Evolutionary conservation across 2,888 invertebrate genomes (phyloP).

Genomic region (Rotaria socialis): DNA sequence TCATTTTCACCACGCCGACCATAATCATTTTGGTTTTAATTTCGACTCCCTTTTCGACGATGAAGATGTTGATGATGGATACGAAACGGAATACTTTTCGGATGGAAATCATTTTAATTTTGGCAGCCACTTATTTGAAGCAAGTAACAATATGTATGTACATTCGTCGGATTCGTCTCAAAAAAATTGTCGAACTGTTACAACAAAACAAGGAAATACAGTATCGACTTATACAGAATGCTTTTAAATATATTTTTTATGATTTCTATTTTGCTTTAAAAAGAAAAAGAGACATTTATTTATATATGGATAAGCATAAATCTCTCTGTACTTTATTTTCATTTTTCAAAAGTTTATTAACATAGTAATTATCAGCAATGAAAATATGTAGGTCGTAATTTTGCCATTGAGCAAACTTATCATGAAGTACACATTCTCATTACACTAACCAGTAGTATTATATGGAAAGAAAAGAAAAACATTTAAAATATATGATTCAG

Average conservation of each 20-base stretch:
- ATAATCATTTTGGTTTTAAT: slow-evolving; percentile 37
- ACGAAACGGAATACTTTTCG: neutral
- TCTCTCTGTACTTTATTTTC: neutral
- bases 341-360: neutral
- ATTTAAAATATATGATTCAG: too few species aligned
- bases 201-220: slow-evolving; percentile 43
- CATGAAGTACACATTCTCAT: too few species aligned
- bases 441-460: too few species aligned
- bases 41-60: slow-evolving; percentile 42
- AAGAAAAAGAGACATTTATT: neutral
- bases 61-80: neutral
- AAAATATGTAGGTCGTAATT: too few species aligned
- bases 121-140: neutral
- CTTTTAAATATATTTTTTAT: slow-evolving; percentile 17
- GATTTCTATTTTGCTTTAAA: neutral
- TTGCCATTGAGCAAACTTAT: too few species aligned
- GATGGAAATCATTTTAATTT: neutral
- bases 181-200: slow-evolving; percentile 40
- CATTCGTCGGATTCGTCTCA: neutral
- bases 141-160: neutral
- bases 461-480: too few species aligned
- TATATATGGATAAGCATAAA: neutral
- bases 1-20: slow-evolving; percentile 36
- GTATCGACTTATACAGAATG: slow-evolving; percentile 42
- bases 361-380: too few species aligned